Conservation (phyloP, 2,797 vertebrate genomes). For the Glossophaga mutica region DNA sequence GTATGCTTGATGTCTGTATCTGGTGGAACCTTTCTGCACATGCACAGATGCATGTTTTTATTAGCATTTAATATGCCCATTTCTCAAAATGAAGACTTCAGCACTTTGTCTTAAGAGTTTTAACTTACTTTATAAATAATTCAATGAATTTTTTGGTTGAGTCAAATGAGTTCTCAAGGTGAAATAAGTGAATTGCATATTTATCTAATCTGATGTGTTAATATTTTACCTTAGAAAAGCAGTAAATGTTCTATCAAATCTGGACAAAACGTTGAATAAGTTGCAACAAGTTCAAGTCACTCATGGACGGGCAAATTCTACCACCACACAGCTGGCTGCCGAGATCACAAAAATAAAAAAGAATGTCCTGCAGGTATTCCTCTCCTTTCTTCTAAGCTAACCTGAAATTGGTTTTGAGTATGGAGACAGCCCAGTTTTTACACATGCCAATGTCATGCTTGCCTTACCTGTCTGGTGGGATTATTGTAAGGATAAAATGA, state of each 20-base stretch:
- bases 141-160: slow-evolving; percentile 27
- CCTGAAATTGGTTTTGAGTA: background rate
- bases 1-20: background rate
- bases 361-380: slow-evolving; percentile 81
- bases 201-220: slow-evolving; percentile 46
- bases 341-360: slow-evolving; percentile 71
- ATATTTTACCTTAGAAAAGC: slow-evolving; percentile 82
- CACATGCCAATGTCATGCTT: background rate
- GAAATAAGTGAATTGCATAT: slow-evolving; percentile 43
- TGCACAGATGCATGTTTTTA: background rate
- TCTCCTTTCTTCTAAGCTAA: slow-evolving; percentile 21
- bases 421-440: background rate
- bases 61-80: background rate
- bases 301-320: slow-evolving; percentile 76
- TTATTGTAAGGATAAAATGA: background rate
- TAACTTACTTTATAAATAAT: slow-evolving; percentile 57
- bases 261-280: slow-evolving; percentile 75
- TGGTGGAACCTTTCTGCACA: background rate
- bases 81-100: slow-evolving; percentile 46
- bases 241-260: slow-evolving; percentile 76
- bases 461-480: background rate
- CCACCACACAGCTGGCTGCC: slow-evolving; percentile 73
- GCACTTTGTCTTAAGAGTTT: slow-evolving; percentile 21
- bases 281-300: slow-evolving; percentile 79
- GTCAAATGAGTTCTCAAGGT: background rate